Base-by-base conservation (phyloP, 2,888 invertebrate species). In the Phortica okadai region DNA sequence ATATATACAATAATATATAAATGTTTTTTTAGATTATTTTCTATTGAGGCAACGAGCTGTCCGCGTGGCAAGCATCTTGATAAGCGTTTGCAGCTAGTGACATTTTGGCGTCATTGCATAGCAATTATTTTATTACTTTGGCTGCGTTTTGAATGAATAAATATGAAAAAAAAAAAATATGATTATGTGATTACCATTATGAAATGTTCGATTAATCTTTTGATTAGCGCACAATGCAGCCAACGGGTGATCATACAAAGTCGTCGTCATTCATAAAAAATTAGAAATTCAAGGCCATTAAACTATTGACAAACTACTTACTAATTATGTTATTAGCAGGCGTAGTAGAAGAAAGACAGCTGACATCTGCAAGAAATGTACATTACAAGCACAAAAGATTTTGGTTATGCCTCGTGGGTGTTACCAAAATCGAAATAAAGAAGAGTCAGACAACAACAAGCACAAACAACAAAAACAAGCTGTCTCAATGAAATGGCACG, bases 321-420 rank as follows among this genome's bases (percentile, higher is more conserved):
- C 83, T 88, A 88, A 86, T 86, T 86, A 88, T 81, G 86, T 81
- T 81, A 84, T 86, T 87, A 88, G 82, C 76, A 70, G 67, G 45
- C 56, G 59, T 21, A 74, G 21, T 14, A 56, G n/a, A 11, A 11
- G 41, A 50, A 25, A 16, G 75, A 64, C 44, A 67, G 25, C 44
- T 75, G 78, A 76, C 88, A 88, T 79, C 86, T 85, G 81, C 80
- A 78, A 75, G 69, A 75, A 42, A n/a, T 72, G 54, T 56, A 41
- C 10, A 14, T 45, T 11, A 62, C 10, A 59, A 66, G 11, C 41
- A 16, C 50, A n/a, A 41, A 74, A 33, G 8, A 42, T 50, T 67
- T 62, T 42, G 41, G 59, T 45, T 59, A 78, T 76, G 79, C 74
- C 79, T 74, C 78, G 80, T 87, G 82, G 84, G 87, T 81, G 87